Base-by-base conservation (phyloP, 2,113 vertebrate species). In the Odobenus rosmarus region DNA sequence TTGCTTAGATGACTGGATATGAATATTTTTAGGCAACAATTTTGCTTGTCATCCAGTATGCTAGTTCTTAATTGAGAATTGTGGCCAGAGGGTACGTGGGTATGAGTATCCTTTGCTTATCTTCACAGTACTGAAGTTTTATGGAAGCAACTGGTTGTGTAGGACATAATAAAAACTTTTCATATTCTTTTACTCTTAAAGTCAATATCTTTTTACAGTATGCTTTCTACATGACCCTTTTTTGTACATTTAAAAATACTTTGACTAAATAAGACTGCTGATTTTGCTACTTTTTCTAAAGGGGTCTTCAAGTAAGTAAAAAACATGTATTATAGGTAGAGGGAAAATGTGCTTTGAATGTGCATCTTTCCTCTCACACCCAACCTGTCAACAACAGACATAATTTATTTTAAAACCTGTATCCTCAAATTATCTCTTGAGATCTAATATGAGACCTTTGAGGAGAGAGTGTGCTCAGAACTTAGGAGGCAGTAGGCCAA, bases 141-240 rank as follows among this genome's bases (percentile, higher is more conserved):
- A 71, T 92, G 96, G 49, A 95, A 97, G 97, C 96, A 97, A 91
- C 96, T 98, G 97, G 96, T 96, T 96, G 76, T 96, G 88, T 90
- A 98, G 98, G 97, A 95, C 97, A 94, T 94, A 97, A 97, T 80
- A 0, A 85, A 97, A 96, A 97, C 88, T 98, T 98, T 91, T 95
- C 89, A 97, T 90, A 97, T 91, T 86, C 53, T 72, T 96, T 33
- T 98, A 81, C 80, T 97, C 93, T 96, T 96, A 98, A 98, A 97
- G 95, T 91, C 88, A 72, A 95, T 92, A 91, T 97, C 97, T 98
- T 98, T 98, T 97, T 96, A 88, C 96, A 97, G 81, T 98, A 94
- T 98, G 98, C 97, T 98, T 86, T 98, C 96, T 98, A 97, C 84
- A 90, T 95, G 98, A 98, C 98, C 98, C 98, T 98, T 98, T 98